Conservation (phyloP, 2,113 vertebrate species). For the Dissostichus mawsoni region DNA sequence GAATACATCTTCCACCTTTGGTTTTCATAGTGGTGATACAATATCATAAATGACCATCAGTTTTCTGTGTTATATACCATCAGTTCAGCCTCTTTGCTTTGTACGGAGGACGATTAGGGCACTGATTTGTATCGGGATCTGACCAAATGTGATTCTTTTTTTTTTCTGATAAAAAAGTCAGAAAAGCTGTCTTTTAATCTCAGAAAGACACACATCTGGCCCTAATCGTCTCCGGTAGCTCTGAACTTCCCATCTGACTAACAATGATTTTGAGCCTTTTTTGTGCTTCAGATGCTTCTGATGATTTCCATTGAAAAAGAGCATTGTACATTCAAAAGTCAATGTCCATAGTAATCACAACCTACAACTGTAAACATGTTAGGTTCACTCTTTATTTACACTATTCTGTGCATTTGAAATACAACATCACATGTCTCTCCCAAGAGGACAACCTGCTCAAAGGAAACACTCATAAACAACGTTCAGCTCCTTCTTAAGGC, state of each 20-base stretch:
- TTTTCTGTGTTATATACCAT: neutral
- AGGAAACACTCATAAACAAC: neutral
- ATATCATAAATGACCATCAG: constrained; percentile 5
- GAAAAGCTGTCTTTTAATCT: no score
- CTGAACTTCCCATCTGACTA: neutral
- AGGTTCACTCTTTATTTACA: constrained; percentile 39
- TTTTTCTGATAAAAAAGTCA: no score
- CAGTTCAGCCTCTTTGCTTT: neutral
- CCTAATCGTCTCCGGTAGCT: no score
- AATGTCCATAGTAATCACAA: constrained; percentile 19
- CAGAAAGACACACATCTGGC: no score
- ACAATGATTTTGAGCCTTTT: neutral
- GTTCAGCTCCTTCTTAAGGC: constrained; percentile 9
- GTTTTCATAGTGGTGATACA: constrained; percentile 8
- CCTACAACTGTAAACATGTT: constrained; percentile 39
- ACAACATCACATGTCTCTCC: neutral
- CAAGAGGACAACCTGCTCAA: neutral
- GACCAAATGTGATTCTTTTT: no score
- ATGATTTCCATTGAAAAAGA: neutral
- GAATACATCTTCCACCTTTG: no score
- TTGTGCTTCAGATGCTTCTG: neutral
- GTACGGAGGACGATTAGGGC: no score
- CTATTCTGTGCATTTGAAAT: constrained; percentile 24
- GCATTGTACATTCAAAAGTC: neutral
- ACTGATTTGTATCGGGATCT: no score